A percentile compares a stretch with the other conserved stretches of the same genome.
Evolutionary conservation across 2,888 invertebrate species (phyloP).

Genomic region (Aplocera efformata): DNA sequence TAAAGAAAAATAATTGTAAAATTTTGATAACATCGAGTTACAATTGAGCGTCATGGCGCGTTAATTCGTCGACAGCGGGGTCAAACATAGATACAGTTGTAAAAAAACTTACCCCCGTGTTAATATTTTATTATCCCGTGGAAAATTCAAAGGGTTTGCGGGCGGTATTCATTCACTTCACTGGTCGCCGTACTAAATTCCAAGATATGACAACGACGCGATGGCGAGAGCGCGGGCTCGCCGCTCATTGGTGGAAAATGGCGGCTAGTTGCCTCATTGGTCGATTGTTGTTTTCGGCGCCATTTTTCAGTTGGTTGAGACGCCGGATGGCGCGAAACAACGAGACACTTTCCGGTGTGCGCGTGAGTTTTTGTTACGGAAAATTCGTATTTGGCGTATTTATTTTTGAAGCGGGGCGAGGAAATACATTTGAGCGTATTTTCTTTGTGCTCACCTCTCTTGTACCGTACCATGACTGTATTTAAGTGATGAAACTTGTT

Average conservation of each 20-base stretch:
- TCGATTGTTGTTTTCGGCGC: constrained; percentile 62
- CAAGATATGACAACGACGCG: constrained; percentile 78
- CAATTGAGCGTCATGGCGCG: constrained; percentile 29
- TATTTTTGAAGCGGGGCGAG: constrained; percentile 25
- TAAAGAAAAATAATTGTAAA: constrained; percentile 49
- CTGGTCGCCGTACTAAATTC: constrained; percentile 75
- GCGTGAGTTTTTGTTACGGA: constrained; percentile 65
- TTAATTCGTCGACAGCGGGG: constrained; percentile 28
- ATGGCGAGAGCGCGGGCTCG: constrained; percentile 77
- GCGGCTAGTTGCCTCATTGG: constrained; percentile 72
- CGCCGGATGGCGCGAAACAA: constrained; percentile 76
- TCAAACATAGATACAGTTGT: constrained; percentile 16
- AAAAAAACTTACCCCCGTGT: constrained; percentile 51
- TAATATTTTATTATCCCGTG: constrained; percentile 59
- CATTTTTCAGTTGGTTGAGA: constrained; percentile 78
- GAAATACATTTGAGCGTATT: constrained; percentile 22
- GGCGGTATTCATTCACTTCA: constrained; percentile 79
- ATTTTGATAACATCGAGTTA: constrained; percentile 30
- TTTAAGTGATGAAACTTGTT: not conserved
- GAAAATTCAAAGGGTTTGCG: constrained; percentile 72
- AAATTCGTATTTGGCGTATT: constrained; percentile 68
- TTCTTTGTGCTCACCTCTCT: constrained; percentile 30
- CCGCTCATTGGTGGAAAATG: constrained; percentile 71
- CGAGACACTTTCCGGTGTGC: constrained; percentile 69
- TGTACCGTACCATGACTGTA: not conserved